Percentiles rank a stretch among this genome's conserved stretches.
These are phyloP conservation scores for Oenanthe oenanthe DNA, from an alignment of 2,113 vertebrate species.

Conservation along the genomic window DNA sequence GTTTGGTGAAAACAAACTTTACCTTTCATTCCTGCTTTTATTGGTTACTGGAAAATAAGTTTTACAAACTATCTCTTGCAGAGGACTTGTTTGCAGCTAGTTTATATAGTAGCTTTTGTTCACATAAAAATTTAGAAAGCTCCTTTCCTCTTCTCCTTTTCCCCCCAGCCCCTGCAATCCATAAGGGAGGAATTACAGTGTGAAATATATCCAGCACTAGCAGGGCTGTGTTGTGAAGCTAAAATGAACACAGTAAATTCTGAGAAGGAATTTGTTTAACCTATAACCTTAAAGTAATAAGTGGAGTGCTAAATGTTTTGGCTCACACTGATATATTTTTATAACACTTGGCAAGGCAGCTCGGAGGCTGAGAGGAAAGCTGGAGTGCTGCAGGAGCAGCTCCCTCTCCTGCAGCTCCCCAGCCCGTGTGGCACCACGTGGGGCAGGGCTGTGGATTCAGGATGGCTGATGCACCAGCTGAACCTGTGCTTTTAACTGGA, in stretches of 20 bases:
- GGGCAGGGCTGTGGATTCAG: fast-evolving
- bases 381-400: neutral
- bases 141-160: neutral
- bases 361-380: conserved; percentile 21
- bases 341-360: conserved; percentile 70
- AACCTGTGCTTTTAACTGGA: neutral
- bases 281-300: conserved; percentile 71
- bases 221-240: conserved; percentile 63
- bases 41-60: conserved; percentile 47
- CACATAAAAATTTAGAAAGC: conserved; percentile 57
- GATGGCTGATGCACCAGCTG: fast-evolving
- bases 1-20: conserved; percentile 2
- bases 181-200: conserved; percentile 69
- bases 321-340: conserved; percentile 69
- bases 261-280: conserved; percentile 73
- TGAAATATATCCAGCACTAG: conserved; percentile 58
- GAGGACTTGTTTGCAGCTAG: conserved; percentile 57
- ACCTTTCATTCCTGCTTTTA: conserved; percentile 29
- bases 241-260: conserved; percentile 71
- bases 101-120: conserved; percentile 64
- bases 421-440: too few species aligned
- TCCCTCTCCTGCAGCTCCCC: neutral
- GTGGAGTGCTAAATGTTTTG: conserved; percentile 67
- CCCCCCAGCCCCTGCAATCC: conserved; percentile 8
- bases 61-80: conserved; percentile 63